Percentiles rank a stretch among this genome's conserved stretches.
These are phyloP conservation scores for Pangasianodon hypophthalmus DNA, from an alignment of 2,113 vertebrate species.

Conservation along the genomic window DNA sequence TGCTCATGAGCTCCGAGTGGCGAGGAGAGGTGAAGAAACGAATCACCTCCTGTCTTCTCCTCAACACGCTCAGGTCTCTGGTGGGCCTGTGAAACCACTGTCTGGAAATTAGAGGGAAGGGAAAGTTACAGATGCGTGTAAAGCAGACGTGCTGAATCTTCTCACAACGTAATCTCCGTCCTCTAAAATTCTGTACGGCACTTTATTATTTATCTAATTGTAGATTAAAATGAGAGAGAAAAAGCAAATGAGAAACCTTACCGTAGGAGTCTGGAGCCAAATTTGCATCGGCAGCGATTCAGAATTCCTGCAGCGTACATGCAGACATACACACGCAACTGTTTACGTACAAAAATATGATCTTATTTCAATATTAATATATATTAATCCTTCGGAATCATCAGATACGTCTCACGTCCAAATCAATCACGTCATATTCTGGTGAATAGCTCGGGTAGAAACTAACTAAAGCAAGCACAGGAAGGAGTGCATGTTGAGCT, in stretches of 20 bases:
- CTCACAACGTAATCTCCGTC: background rate
- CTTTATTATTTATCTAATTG: background rate
- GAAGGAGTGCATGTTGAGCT: no score
- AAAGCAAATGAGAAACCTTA: constrained; percentile 47
- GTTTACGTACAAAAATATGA: background rate
- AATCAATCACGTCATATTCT: no score
- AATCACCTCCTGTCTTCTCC: constrained; percentile 88
- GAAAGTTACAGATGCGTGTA: background rate
- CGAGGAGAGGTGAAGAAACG: constrained; percentile 86
- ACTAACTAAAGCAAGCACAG: no score
- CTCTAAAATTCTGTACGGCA: background rate
- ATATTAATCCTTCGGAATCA: background rate
- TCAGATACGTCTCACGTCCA: no score
- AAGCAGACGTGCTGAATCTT: background rate
- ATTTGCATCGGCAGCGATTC: constrained; percentile 73
- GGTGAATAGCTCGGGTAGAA: no score
- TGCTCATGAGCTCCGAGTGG: constrained; percentile 81
- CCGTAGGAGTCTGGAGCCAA: constrained; percentile 74
- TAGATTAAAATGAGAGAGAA: background rate
- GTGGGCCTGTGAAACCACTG: constrained; percentile 92
- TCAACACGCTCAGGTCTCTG: constrained; percentile 78
- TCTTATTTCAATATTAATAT: background rate
- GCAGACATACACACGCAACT: background rate
- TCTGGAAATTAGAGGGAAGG: constrained; percentile 58
- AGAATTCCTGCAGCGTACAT: constrained; percentile 66